These are phyloP conservation scores for Peucedramus taeniatus DNA, from an alignment of 2,113 vertebrate genomes.

Conservation along the genomic window DNA sequence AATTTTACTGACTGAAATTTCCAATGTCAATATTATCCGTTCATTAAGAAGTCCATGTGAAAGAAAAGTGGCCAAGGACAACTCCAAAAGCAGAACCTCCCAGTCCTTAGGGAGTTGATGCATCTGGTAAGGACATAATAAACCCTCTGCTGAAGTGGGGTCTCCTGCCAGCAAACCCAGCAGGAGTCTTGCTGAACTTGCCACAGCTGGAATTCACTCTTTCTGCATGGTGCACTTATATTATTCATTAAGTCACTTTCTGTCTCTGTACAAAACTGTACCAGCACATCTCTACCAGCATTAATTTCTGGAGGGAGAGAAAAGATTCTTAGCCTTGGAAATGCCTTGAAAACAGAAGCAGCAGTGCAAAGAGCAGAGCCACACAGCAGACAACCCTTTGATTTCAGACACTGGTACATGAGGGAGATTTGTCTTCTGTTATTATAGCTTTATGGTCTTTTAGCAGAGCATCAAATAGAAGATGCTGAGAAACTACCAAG, in stretches of 20 bases:
- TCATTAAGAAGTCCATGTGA: neutral
- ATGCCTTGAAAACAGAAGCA: neutral
- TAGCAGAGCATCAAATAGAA: neutral
- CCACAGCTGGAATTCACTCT: neutral
- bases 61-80: accelerated
- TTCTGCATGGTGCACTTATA: neutral
- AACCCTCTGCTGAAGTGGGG: neutral
- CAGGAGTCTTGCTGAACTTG: neutral
- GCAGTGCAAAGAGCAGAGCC: neutral
- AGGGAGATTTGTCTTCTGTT: neutral
- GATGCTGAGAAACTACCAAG: neutral
- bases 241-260: neutral
- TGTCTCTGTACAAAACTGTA: neutral
- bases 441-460: neutral
- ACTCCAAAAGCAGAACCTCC: neutral
- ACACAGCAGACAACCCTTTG: neutral
- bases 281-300: neutral
- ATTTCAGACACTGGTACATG: neutral
- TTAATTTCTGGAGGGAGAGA: neutral
- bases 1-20: neutral
- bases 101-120: neutral
- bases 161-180: neutral
- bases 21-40: too few relatives aligned
- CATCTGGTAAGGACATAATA: neutral
- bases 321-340: neutral